Evolutionary conservation across 2,113 vertebrate species (phyloP).

Genomic region (Nycticebus coucang): DNA sequence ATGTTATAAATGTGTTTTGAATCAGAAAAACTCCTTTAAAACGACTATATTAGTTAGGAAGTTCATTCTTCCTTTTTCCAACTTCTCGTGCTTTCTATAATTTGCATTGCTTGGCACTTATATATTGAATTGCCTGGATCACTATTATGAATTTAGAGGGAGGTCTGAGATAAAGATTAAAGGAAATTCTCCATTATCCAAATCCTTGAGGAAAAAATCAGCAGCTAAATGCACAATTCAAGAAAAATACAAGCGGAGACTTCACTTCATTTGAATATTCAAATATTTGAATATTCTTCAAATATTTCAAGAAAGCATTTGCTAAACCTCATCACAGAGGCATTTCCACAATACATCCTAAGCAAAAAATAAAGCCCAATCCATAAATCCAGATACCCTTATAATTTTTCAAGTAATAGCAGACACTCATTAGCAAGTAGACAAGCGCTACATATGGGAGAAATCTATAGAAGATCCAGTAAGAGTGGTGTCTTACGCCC

Average conservation of each 20-base stretch:
- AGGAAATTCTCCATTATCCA: not conserved
- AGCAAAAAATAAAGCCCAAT: not conserved
- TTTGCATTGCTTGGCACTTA: slow-evolving; percentile 27
- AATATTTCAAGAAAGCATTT: not conserved
- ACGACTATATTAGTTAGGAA: not conserved
- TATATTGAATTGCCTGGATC: not conserved
- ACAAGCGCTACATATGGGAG: not conserved
- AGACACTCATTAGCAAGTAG: not conserved
- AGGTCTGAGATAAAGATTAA: not conserved
- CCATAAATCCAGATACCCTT: not conserved
- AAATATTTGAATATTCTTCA: too few species aligned
- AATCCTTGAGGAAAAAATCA: not conserved
- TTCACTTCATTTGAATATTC: too few species aligned
- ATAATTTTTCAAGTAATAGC: not conserved
- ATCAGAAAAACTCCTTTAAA: not conserved
- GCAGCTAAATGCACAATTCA: not conserved
- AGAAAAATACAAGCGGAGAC: not conserved
- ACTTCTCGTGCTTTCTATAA: not conserved
- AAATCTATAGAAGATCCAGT: not conserved
- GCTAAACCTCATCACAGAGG: not conserved
- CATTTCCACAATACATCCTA: not conserved
- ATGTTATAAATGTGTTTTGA: not conserved
- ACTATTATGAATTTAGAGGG: not conserved
- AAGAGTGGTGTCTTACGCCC: not conserved
- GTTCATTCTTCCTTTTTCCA: not conserved